Evolutionary conservation across 2,113 vertebrate species (phyloP).

Genomic region (Aix galericulata): DNA sequence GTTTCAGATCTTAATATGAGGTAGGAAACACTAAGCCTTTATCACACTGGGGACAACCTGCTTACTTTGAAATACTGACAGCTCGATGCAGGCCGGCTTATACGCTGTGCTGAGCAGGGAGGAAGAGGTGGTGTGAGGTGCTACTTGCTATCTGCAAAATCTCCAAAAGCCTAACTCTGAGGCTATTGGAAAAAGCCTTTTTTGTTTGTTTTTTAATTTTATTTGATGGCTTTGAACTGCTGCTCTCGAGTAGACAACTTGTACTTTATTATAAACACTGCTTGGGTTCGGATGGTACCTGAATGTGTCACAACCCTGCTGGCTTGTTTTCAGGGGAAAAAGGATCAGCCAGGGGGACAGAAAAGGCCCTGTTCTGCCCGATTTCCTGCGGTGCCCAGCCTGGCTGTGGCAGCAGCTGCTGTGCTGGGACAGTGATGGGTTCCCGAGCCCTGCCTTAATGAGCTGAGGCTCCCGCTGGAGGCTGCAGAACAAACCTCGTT

Average conservation of each 20-base stretch:
- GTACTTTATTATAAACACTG: background rate
- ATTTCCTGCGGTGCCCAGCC: background rate
- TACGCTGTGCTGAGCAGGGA: accelerated
- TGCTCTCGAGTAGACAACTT: background rate
- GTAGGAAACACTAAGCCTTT: background rate
- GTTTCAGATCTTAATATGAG: background rate
- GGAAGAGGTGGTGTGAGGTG: background rate
- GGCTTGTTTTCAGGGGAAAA: background rate
- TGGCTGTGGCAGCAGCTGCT: background rate
- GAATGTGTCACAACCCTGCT: background rate
- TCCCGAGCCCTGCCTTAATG: background rate
- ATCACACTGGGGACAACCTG: background rate
- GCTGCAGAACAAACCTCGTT: background rate
- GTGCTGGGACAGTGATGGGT: background rate
- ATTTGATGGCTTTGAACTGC: background rate
- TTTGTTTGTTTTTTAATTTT: background rate
- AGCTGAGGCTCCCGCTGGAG: background rate
- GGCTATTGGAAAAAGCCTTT: background rate
- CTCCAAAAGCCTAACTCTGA: background rate
- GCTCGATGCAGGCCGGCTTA: background rate
- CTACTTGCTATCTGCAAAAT: background rate
- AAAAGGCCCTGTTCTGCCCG: accelerated
- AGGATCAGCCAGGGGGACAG: background rate
- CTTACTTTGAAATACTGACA: background rate
- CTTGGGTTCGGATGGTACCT: background rate